Evolutionary conservation across 2,113 vertebrate species (phyloP).

Genomic region (Brachyhypopomus occidentalis): DNA sequence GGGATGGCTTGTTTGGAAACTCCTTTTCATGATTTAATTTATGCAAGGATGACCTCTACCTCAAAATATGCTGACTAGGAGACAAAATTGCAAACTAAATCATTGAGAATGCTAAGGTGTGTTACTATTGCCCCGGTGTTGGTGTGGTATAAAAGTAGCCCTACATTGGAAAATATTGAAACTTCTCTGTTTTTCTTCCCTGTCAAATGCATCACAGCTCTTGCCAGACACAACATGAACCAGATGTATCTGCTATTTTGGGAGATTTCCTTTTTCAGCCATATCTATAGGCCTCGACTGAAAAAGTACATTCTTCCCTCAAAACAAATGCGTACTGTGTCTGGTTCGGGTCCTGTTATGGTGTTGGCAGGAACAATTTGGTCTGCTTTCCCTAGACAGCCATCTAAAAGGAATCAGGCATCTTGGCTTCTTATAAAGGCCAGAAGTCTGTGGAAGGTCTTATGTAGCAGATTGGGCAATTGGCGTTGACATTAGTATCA

Average conservation of each 20-base stretch:
- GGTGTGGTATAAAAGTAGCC: slow-evolving; percentile 23
- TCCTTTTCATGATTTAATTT: neutral
- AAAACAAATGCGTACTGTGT: slow-evolving; percentile 54
- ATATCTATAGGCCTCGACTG: slow-evolving; percentile 50
- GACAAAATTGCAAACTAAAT: neutral
- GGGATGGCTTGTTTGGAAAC: neutral
- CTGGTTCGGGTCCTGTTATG: slow-evolving; percentile 51
- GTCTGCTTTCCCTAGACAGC: slow-evolving; percentile 25
- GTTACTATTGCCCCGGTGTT: neutral
- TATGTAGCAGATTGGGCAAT: slow-evolving; percentile 31
- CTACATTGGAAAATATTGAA: slow-evolving; percentile 19
- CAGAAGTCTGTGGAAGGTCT: slow-evolving; percentile 26
- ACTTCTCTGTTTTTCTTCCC: slow-evolving; percentile 52
- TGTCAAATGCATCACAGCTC: slow-evolving; percentile 56
- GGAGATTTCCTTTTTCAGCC: slow-evolving; percentile 64
- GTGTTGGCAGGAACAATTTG: slow-evolving; percentile 52
- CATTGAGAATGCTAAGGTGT: neutral
- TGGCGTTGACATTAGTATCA: slow-evolving; percentile 10
- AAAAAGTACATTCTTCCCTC: slow-evolving; percentile 59
- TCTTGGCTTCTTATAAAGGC: slow-evolving; percentile 39
- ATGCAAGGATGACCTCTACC: neutral
- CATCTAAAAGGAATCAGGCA: slow-evolving; percentile 40
- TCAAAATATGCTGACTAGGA: neutral
- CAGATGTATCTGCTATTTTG: slow-evolving; percentile 67
- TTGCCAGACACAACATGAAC: slow-evolving; percentile 67